Percentiles rank a stretch among this genome's conserved stretches.
These are phyloP conservation scores for Smithornis capensis DNA, from an alignment of 2,113 vertebrate genomes.

Conservation along the genomic window DNA sequence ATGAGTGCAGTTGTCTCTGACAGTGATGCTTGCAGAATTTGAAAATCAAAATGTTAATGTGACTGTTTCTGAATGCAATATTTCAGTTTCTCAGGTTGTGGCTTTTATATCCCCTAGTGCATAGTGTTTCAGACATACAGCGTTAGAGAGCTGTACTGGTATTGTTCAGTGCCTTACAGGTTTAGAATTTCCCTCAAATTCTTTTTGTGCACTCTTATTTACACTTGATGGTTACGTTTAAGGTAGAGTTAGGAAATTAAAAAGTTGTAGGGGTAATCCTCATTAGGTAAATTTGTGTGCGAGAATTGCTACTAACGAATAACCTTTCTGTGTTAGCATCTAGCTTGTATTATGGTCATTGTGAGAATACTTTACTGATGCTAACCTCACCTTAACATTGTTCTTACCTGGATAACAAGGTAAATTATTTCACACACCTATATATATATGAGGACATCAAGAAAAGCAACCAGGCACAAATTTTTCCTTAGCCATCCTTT, in stretches of 20 bases:
- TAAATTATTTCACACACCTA: background rate
- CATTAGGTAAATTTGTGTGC: background rate
- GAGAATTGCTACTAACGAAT: conserved; percentile 69
- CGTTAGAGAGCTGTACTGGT: background rate
- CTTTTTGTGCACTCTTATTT: background rate
- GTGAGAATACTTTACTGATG: conserved; percentile 42
- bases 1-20: background rate
- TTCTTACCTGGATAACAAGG: background rate
- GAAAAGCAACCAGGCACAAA: background rate
- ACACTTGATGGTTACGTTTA: background rate
- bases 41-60: background rate
- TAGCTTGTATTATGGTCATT: conserved; percentile 37
- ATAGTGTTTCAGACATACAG: background rate
- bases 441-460: background rate
- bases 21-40: background rate
- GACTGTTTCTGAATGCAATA: background rate
- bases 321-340: conserved; percentile 53
- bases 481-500: background rate
- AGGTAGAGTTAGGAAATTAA: background rate
- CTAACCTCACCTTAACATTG: conserved; percentile 34
- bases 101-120: background rate
- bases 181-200: conserved; percentile 38
- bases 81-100: conserved; percentile 5
- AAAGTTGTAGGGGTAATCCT: background rate
- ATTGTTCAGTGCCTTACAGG: background rate